A percentile compares a stretch with the other conserved stretches of the same genome.
Conservation (phyloP, 2,113 vertebrate genomes). For the Megaceryle maxima region DNA sequence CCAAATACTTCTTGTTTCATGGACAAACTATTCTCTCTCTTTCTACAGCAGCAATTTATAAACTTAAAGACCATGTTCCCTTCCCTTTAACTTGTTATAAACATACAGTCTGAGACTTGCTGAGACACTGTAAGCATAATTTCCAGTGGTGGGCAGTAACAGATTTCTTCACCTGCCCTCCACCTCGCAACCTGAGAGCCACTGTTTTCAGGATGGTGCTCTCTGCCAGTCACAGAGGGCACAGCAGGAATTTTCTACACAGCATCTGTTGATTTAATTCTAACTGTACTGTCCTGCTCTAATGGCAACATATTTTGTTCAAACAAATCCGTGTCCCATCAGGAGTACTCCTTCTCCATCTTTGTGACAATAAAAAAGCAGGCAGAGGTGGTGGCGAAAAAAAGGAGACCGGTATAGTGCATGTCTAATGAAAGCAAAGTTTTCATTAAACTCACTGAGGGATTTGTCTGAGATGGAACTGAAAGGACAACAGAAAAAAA, state of each 20-base stretch:
- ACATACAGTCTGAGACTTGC: neutral
- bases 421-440: neutral
- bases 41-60: neutral
- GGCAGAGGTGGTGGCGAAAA: neutral
- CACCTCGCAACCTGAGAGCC: neutral
- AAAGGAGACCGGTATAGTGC: neutral
- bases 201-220: neutral
- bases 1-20: neutral
- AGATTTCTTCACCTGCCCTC: neutral
- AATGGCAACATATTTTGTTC: neutral
- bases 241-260: neutral
- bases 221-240: neutral
- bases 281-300: neutral
- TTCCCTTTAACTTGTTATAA: accelerated
- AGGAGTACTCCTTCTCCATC: neutral
- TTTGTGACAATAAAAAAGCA: neutral
- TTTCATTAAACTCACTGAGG: neutral
- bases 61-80: neutral
- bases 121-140: neutral
- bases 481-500: neutral
- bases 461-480: neutral
- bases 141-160: neutral
- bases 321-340: neutral
- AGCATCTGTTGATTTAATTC: neutral
- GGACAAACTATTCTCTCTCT: neutral